Conservation (phyloP, 2,888 invertebrate species). For the Saturnia japonica region DNA sequence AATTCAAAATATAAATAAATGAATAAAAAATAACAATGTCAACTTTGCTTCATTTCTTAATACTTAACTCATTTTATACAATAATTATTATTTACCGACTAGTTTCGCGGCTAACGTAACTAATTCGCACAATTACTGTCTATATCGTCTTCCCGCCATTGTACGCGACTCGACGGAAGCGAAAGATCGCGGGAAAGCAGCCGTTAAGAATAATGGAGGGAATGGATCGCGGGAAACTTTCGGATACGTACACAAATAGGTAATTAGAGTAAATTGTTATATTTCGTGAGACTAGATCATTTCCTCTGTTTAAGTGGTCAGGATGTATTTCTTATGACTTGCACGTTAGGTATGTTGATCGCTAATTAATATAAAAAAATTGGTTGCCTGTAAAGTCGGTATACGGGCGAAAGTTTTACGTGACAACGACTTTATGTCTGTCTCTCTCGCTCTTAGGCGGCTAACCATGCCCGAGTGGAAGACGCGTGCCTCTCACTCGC, state of each 20-base stretch:
- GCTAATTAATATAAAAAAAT: not conserved
- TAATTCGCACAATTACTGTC: conserved; percentile 9
- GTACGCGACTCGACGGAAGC: conserved; percentile 28
- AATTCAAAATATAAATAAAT: too few species aligned
- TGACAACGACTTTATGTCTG: too few species aligned
- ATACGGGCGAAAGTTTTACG: too few species aligned
- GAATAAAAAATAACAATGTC: not conserved
- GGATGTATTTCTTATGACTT: not conserved
- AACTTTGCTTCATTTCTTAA: not conserved
- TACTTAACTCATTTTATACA: not conserved
- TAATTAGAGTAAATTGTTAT: conserved; percentile 12
- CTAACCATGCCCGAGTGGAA: too few species aligned
- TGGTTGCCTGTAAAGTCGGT: not conserved
- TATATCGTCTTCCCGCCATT: conserved; percentile 21
- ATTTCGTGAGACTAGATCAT: not conserved
- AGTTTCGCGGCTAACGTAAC: not conserved
- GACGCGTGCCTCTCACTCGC: too few species aligned
- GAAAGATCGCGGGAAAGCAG: conserved; percentile 38
- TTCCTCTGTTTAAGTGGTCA: conserved; percentile 15
- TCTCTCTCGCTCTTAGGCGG: too few species aligned
- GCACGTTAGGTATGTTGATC: not conserved
- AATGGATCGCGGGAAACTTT: conserved; percentile 6
- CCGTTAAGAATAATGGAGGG: conserved; percentile 8
- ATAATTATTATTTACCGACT: not conserved
- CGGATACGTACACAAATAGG: conserved; percentile 9